A percentile compares a stretch with the other conserved stretches of the same genome.
Evolutionary conservation across 1,140 invertebrate genomes (phyloP).

Genomic region (Aphelenchoides besseyi): DNA sequence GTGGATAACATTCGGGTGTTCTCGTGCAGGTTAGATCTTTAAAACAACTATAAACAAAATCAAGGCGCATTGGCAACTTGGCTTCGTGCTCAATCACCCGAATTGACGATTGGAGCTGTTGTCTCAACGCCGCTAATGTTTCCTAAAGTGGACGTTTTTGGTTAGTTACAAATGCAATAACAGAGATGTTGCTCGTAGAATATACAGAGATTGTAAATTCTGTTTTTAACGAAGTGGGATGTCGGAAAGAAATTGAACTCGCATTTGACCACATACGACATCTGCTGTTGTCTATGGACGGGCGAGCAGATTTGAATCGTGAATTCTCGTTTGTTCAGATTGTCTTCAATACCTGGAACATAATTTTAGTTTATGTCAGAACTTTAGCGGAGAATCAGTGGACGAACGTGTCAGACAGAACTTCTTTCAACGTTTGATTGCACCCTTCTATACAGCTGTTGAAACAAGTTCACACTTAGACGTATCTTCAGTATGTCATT

Average conservation of each 20-base stretch:
- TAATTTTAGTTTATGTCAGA: neutral
- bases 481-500: too few species aligned
- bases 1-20: slow-evolving; percentile 6
- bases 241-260: neutral
- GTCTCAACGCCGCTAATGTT: neutral
- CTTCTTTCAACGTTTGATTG: neutral
- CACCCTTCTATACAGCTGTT: neutral
- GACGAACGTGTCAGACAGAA: neutral
- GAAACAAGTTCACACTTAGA: neutral
- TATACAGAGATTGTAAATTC: neutral
- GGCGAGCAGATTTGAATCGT: neutral
- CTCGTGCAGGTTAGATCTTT: neutral
- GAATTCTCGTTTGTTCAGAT: neutral
- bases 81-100: neutral
- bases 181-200: too few species aligned
- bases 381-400: neutral
- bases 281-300: neutral
- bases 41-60: neutral
- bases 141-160: slow-evolving; percentile 4
- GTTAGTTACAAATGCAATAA: too few species aligned
- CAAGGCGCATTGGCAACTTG: neutral
- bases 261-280: neutral
- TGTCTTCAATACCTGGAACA: neutral
- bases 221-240: neutral
- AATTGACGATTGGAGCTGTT: neutral